Evolutionary conservation across 2,888 invertebrate genomes (phyloP).

Genomic region (Eupithecia vulgata): DNA sequence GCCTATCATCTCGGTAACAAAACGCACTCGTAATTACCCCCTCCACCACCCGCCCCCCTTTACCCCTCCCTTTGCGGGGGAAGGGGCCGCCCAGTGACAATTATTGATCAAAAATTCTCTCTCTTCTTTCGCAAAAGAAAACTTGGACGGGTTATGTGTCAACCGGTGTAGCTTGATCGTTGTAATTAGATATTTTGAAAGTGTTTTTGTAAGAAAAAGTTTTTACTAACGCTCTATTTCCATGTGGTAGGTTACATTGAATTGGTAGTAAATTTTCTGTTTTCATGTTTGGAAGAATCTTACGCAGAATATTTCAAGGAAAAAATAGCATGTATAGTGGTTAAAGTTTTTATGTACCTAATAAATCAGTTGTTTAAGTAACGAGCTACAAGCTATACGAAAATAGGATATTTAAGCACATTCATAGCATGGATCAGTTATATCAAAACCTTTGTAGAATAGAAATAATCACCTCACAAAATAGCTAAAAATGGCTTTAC

Average conservation of each 20-base stretch:
- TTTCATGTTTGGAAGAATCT: neutral
- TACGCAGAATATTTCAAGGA: neutral
- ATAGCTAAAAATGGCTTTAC: neutral
- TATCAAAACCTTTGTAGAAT: neutral
- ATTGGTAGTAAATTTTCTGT: neutral
- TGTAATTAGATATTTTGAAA: constrained; percentile 74
- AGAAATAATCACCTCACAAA: neutral
- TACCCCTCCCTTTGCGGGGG: constrained; percentile 53
- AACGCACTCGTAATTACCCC: constrained; percentile 85
- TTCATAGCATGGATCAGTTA: too few species aligned
- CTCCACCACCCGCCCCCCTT: constrained; percentile 56
- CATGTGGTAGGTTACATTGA: neutral
- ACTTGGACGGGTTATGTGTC: constrained; percentile 85
- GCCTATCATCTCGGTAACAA: constrained; percentile 85
- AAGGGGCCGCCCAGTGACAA: constrained; percentile 85
- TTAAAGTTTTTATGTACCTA: too few species aligned
- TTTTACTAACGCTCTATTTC: neutral
- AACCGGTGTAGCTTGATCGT: constrained; percentile 77
- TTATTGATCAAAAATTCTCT: constrained; percentile 89
- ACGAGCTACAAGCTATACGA: too few species aligned
- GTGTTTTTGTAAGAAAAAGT: constrained; percentile 35
- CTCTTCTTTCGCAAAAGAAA: constrained; percentile 85
- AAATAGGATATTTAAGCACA: too few species aligned
- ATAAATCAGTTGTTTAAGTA: too few species aligned
- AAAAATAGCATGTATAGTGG: too few species aligned